Percentiles rank a stretch among this genome's conserved stretches.
phyloP scores from a whole-genome alignment of 2,797 vertebrate genomes.

The Myotis myotis region DNA sequence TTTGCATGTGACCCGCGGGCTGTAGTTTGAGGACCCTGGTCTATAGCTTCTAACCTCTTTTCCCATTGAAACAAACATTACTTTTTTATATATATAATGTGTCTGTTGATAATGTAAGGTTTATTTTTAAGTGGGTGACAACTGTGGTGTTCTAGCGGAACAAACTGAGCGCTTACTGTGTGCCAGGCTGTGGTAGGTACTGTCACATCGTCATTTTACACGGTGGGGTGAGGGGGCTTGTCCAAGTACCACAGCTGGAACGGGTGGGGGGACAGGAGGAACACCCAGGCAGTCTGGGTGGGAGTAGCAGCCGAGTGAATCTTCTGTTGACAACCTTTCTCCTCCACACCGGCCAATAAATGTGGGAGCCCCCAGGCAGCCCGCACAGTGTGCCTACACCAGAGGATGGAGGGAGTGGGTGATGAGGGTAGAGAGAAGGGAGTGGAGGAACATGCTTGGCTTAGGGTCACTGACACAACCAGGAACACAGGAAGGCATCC shows the following conservation, averaged over 20 bases:
- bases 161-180: not conserved
- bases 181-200: not conserved
- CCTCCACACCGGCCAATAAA: not conserved
- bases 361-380: not conserved
- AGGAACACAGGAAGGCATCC: not conserved
- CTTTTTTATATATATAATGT: not conserved
- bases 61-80: not conserved
- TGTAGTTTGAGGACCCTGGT: not conserved
- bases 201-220: not conserved
- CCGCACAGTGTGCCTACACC: not conserved
- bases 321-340: not conserved
- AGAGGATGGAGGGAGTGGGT: not conserved
- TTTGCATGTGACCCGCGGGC: too few relatives aligned
- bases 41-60: constrained; percentile 8
- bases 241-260: not conserved
- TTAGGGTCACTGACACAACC: not conserved
- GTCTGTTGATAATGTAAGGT: not conserved
- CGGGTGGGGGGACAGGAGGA: not conserved
- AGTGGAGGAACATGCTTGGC: not conserved
- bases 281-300: not conserved
- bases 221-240: not conserved
- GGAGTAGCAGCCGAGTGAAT: not conserved
- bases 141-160: not conserved
- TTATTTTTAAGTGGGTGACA: not conserved
- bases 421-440: not conserved